phyloP scores from a whole-genome alignment of 2,888 invertebrate genomes.

The Dyspetes luteomarginatus region DNA sequence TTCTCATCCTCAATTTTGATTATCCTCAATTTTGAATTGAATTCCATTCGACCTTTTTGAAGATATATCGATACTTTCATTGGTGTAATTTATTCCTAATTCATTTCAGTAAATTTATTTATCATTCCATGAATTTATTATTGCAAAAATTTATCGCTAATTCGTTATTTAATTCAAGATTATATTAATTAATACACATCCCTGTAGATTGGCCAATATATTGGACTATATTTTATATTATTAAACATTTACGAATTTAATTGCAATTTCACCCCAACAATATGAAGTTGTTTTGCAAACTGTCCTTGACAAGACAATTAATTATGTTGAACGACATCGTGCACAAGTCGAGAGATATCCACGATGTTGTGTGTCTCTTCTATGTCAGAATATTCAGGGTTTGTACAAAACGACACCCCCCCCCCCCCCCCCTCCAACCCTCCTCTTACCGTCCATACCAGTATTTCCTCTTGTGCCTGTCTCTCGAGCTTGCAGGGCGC shows the following conservation, averaged over 20 bases:
- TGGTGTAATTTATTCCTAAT: too few relatives aligned
- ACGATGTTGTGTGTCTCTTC: slow-evolving; percentile 37
- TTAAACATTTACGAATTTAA: not conserved
- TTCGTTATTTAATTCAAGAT: not conserved
- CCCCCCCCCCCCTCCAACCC: slow-evolving; percentile 19
- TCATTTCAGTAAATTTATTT: too few relatives aligned
- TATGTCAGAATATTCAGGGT: slow-evolving; percentile 46
- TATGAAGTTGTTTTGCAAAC: slow-evolving; percentile 25
- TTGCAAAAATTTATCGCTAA: not conserved
- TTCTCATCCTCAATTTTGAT: too few relatives aligned
- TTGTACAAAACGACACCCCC: slow-evolving; percentile 26
- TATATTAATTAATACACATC: not conserved
- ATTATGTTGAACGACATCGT: slow-evolving; percentile 55
- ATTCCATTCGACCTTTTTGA: too few relatives aligned
- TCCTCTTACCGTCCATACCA: not conserved
- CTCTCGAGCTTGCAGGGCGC: slow-evolving; percentile 54
- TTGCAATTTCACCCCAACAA: not conserved
- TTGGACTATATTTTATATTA: not conserved
- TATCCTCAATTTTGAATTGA: too few relatives aligned
- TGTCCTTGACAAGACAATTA: slow-evolving; percentile 65
- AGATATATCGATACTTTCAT: too few relatives aligned
- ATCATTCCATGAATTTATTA: too few relatives aligned
- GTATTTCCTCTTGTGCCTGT: slow-evolving; percentile 46
- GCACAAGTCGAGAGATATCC: slow-evolving; percentile 27
- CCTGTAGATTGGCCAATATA: not conserved